Evolutionary conservation across 2,797 vertebrate species (phyloP), one percentile per base, ranked within the genome.

Genomic region (Halcyon chelicuti): DNA sequence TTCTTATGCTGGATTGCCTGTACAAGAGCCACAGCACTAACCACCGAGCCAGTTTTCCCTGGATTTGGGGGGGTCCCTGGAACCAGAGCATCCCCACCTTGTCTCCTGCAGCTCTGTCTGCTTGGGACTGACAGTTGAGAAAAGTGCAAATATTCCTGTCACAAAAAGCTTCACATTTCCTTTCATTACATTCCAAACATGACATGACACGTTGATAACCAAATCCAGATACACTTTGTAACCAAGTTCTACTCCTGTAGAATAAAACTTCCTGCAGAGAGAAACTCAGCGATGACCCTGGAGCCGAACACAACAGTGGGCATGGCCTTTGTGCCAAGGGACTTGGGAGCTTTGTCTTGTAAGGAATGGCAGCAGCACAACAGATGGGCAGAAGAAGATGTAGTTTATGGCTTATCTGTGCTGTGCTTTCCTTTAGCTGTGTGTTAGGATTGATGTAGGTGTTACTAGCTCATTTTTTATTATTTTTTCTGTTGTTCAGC

Each of bases 401-500:
- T 28, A 40, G 17, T 39, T 70, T 18, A 4, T 51, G 60, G n/a
- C 49, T 47, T 79, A 26, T 22, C 70, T 1, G 3, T 39, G 49
- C 17, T 66, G 81, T 73, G 46, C 15, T 72, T 75, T 74, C 68
- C 37, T 77, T 74, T 60, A 18, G 72, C n/a, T 61, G 46, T 65
- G 44, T 74, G 74, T 71, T 74, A 14, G 70, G 55, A 9, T 66
- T 37, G 76, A 33, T 2, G 1, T 15, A 3, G 42, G 19, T 82
- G 65, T 74, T 93, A 28, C 26, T 52, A 16, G 28, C 51, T 52
- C 29, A 28, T 28, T 52, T 28, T 52, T 28, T 28, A 10, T 28
- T 22, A 11, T 52, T 86, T 46, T 33, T 12, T 62, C 28, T 23
- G n/a, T 86, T 28, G 68, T 47, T 88, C 91, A 99, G 99, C 98